Base-by-base conservation (phyloP, 2,113 vertebrate genomes). In the Gambusia affinis region DNA sequence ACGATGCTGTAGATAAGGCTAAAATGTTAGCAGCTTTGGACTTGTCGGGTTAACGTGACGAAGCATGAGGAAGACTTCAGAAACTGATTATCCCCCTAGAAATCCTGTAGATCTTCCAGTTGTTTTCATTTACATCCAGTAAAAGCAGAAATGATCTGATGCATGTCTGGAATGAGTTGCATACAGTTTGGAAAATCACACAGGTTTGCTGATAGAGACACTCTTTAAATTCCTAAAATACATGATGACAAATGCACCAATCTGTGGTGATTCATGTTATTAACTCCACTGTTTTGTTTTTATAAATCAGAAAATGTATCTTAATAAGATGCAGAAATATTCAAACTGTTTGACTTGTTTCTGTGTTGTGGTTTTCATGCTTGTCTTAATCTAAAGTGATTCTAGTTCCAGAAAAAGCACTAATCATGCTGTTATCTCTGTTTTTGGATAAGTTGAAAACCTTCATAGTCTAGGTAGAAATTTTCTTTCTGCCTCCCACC, bases 11-110 rank as follows among this genome's bases (percentile, higher is more conserved):
- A 75, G 84, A 80, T 79, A 44, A 66, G 69, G 79, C 79, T 79
- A 73, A 87, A 80, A 86, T 83, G 71, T 83, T 80, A 85, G 91
- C 85, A 83, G 83, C 85, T 86, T 81, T 70, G 44, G 84, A 87
- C 81, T 76, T 78, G 84, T 83, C 83, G 65, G 72, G 70, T 77
- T 73, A 83, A 86, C 86, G 77, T 76, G 85, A 88, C 72, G 81
- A 70, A 85, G 81, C 88, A 88, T 30, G 88, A 86, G 37, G 35
- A 62, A 70, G 80, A 82, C 30, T 79, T 62, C 2, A 12, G 75
- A 60, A 33, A 10, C 47, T 11, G 14, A 24, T 8, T 57, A 30
- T 1, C n/a, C 24, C 19, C 47, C 7, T 8, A 19, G 47, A 54
- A 19, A 54, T 54, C 24, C 4, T 61, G 4, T 29, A 64, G 5